These are phyloP conservation scores for Alligator sinensis DNA, from an alignment of 2,113 vertebrate genomes.

Conservation along the genomic window DNA sequence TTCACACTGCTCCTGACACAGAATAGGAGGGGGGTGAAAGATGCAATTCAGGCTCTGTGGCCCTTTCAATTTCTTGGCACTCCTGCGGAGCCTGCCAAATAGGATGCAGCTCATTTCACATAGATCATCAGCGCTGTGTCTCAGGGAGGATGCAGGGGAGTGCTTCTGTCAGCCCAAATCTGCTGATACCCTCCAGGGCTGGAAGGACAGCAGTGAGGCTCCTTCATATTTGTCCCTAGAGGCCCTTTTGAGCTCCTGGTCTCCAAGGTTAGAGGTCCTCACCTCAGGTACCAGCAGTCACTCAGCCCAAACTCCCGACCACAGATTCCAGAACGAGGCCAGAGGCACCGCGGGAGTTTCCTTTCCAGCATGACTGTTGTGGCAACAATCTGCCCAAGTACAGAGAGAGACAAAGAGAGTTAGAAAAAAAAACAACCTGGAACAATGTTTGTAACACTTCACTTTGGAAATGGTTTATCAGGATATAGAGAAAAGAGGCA, in stretches of 20 bases:
- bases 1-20: background rate
- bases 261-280: background rate
- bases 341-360: constrained; percentile 89
- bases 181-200: too few relatives aligned
- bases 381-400: constrained; percentile 86
- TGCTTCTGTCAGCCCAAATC: too few relatives aligned
- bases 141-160: background rate
- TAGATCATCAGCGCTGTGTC: background rate
- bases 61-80: background rate
- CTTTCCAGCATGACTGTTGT: constrained; percentile 94
- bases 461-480: background rate
- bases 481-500: background rate
- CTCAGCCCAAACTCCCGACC: constrained; percentile 87
- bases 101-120: background rate
- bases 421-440: background rate
- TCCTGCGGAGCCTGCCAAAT: background rate
- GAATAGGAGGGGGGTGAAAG: background rate
- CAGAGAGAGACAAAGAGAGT: background rate
- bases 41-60: background rate
- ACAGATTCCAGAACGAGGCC: constrained; percentile 91
- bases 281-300: constrained; percentile 93
- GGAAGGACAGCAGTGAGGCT: too few relatives aligned
- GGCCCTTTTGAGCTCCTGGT: background rate
- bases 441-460: background rate
- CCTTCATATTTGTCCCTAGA: too few relatives aligned